phyloP scores from a whole-genome alignment of 2,888 invertebrate genomes.

The Mantis religiosa region DNA sequence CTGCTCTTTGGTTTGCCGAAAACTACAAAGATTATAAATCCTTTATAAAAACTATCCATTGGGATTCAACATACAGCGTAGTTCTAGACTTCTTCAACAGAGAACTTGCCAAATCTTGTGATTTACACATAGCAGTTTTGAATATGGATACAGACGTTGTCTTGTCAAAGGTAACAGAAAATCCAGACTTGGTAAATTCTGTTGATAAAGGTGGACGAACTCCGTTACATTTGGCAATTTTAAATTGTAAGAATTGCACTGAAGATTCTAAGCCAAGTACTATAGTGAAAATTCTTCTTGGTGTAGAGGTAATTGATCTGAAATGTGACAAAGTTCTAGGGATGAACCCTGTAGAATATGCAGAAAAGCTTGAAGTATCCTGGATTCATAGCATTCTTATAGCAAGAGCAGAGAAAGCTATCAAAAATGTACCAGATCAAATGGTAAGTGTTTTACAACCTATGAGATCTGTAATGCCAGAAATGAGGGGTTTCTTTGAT shows the following conservation, averaged over 20 bases:
- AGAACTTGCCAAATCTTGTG: conserved; percentile 4
- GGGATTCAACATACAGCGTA: not conserved
- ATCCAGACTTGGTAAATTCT: not conserved
- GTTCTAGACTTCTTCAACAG: conserved; percentile 19
- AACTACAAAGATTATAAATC: not conserved
- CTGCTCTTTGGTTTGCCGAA: conserved; percentile 19
- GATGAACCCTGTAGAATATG: too few relatives aligned
- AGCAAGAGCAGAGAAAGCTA: too few relatives aligned
- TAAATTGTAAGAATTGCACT: not conserved
- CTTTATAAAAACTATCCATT: not conserved
- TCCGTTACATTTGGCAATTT: conserved; percentile 4
- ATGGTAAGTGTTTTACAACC: too few relatives aligned
- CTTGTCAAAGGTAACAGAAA: not conserved
- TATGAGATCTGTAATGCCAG: too few relatives aligned
- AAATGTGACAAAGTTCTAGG: too few relatives aligned
- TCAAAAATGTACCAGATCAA: too few relatives aligned
- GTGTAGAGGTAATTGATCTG: too few relatives aligned
- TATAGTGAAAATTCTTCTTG: too few relatives aligned
- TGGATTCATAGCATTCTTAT: too few relatives aligned
- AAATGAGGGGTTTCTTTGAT: too few relatives aligned
- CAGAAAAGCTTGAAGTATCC: too few relatives aligned
- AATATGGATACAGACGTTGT: not conserved
- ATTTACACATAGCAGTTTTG: conserved; percentile 13
- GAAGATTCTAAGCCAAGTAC: not conserved
- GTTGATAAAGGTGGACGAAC: conserved; percentile 5